Percentiles rank a stretch among this genome's conserved stretches.
Evolutionary conservation across 1,140 invertebrate species (phyloP).

Genomic region (Marisa cornuarietis): DNA sequence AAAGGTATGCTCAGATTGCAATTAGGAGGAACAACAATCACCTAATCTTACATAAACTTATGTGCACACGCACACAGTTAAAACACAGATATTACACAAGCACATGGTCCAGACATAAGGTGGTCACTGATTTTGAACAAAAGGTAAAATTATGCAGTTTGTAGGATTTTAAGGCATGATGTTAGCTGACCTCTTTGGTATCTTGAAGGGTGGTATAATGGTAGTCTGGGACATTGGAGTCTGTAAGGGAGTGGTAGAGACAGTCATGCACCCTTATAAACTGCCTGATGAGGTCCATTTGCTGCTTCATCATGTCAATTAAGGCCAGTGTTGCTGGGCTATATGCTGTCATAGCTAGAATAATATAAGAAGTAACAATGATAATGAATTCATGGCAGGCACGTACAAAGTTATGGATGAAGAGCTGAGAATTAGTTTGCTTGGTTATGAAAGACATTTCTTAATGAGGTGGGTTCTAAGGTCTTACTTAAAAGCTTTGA

Average conservation of each 20-base stretch:
- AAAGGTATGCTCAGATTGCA: not conserved
- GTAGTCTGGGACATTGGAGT: constrained; percentile 40
- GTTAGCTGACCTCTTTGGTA: constrained; percentile 51
- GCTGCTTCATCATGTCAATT: constrained; percentile 59
- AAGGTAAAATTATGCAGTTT: not conserved
- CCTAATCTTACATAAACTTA: not conserved
- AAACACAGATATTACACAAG: not conserved
- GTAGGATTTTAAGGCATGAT: not conserved
- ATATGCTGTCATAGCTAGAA: constrained; percentile 55
- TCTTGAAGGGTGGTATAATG: constrained; percentile 60
- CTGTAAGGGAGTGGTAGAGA: constrained; percentile 42
- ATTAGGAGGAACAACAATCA: not conserved
- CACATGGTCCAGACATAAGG: not conserved
- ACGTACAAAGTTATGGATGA: not conserved
- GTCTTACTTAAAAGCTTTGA: too few species aligned
- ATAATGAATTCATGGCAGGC: not conserved
- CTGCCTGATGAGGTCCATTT: constrained; percentile 51
- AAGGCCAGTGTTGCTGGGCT: constrained; percentile 55
- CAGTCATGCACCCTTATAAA: constrained; percentile 49
- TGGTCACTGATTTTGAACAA: not conserved
- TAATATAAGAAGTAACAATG: not conserved
- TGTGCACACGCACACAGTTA: too few species aligned
- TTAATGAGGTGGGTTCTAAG: too few species aligned
- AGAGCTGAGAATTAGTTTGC: too few species aligned
- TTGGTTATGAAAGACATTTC: too few species aligned